Base-by-base conservation (phyloP, 30 jellyfish, hydroid and myxozoan species). In the Aurelia sp. region DNA sequence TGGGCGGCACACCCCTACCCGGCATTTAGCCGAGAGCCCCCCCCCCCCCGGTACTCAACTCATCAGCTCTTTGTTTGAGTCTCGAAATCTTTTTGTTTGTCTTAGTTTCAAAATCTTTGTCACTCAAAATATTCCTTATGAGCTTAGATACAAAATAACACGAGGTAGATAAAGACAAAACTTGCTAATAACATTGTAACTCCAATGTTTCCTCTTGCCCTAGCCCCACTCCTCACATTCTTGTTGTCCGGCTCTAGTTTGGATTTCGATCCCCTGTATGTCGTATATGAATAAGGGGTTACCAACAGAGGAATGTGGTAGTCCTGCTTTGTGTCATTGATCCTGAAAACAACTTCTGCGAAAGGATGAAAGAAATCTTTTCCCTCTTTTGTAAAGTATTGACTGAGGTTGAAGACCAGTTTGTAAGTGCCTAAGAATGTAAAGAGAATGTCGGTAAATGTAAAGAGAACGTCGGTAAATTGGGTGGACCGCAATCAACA, bases 301-400 rank as follows among this genome's bases (percentile, higher is more conserved):
- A 70, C 63, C 27, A 70, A 27, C 5, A 70, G 21, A 2, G 81
- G 41, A 10, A 70, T 47, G 24, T 70, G 66, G 35, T 70, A 70
- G 20, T 27, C 5, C 15, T 70, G 41, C 5, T 8, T 35, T 13
- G 81, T 58, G 63, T 70, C 67, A 13, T 70, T 41, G 5, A 70
- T 38, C 38, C 48, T 70, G 63, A 70, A 35, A 1, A 70, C 18
- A 0, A 70, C 81, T 5, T 70, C 81, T 27, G 81, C 81, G 20
- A 22, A 17, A 4, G 81, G 81, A 16, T 70, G 81, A 59, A n/a
- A 70, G 81, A 7, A 70, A 16, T 70, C 81, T 70, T 70, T 70
- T 31, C 81, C 81, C 5, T 70, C 81, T 16, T 70, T 70, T 18
- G 21, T 24, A 44, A 70, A 70, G 18, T 70, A 70, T 31, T 70